Evolutionary conservation across 2,113 vertebrate genomes (phyloP).

Genomic region (Thalassarche chlororhynchos): DNA sequence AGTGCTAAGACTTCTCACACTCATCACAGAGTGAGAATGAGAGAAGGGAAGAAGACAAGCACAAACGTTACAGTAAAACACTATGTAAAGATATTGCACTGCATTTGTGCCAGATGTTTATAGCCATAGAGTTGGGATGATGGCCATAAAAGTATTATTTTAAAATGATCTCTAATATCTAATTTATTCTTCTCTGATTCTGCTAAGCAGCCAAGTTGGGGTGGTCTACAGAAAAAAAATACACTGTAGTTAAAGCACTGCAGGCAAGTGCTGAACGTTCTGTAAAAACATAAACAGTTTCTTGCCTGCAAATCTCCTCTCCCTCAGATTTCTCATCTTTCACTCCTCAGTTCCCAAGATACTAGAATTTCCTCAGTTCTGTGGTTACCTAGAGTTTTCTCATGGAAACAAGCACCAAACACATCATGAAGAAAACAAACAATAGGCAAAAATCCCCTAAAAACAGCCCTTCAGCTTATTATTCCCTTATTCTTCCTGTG

Average conservation of each 20-base stretch:
- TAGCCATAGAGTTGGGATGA: not conserved
- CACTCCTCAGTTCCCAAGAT: not conserved
- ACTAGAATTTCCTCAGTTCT: not conserved
- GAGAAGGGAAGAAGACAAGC: not conserved
- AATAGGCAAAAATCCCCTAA: conserved; percentile 13
- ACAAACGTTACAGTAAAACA: not conserved
- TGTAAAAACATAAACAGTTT: conserved; percentile 29
- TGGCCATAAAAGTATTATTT: not conserved
- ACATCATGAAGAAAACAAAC: conserved; percentile 5
- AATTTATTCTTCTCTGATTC: not conserved
- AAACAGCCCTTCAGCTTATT: conserved; percentile 1
- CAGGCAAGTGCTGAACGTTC: conserved; percentile 1
- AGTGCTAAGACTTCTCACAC: not conserved
- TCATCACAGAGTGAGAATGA: not conserved
- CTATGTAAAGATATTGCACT: not conserved
- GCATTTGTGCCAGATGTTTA: not conserved
- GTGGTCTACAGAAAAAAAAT: not conserved
- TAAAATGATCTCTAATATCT: not conserved
- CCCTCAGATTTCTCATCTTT: conserved; percentile 9
- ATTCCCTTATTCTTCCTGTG: conserved; percentile 24
- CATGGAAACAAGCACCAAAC: not conserved
- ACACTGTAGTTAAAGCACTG: not conserved
- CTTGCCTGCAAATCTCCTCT: not conserved
- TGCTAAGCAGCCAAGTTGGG: not conserved
- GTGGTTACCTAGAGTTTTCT: conserved; percentile 19